These are phyloP conservation scores for Sisor rabdophorus DNA, from an alignment of 2,113 vertebrate species.

Conservation along the genomic window DNA sequence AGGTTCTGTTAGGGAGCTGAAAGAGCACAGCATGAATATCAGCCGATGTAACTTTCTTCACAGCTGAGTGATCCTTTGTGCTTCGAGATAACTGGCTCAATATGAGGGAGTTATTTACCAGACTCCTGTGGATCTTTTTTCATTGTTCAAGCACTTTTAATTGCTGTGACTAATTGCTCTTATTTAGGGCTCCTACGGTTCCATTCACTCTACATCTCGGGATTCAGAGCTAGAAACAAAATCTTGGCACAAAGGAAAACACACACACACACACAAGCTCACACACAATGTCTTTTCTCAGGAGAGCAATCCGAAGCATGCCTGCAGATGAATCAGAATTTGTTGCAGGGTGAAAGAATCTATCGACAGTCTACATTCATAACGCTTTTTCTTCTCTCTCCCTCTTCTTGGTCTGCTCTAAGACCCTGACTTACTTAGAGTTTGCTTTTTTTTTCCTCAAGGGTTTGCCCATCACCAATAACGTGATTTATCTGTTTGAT, in stretches of 20 bases:
- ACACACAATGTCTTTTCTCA: conserved; percentile 4
- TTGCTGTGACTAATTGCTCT: conserved; percentile 15
- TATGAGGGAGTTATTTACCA: neutral
- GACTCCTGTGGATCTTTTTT: neutral
- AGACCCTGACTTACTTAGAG: neutral
- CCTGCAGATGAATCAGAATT: conserved; percentile 8
- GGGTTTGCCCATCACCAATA: neutral
- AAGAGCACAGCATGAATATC: neutral
- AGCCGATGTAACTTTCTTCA: neutral
- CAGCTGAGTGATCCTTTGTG: neutral
- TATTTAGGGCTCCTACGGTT: neutral
- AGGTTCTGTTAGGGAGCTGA: neutral
- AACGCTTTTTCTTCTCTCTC: neutral
- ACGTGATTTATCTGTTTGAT: neutral
- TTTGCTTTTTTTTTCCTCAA: neutral
- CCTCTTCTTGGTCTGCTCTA: neutral
- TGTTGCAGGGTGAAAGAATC: neutral
- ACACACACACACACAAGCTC: conserved; percentile 12
- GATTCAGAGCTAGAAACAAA: conserved; percentile 16
- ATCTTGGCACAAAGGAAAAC: neutral
- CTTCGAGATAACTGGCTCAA: neutral
- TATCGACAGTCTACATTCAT: neutral
- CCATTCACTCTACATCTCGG: neutral
- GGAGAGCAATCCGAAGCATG: neutral
- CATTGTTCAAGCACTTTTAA: neutral